Base-by-base conservation (phyloP, 1,140 invertebrate species). In the Anastrepha ludens region DNA sequence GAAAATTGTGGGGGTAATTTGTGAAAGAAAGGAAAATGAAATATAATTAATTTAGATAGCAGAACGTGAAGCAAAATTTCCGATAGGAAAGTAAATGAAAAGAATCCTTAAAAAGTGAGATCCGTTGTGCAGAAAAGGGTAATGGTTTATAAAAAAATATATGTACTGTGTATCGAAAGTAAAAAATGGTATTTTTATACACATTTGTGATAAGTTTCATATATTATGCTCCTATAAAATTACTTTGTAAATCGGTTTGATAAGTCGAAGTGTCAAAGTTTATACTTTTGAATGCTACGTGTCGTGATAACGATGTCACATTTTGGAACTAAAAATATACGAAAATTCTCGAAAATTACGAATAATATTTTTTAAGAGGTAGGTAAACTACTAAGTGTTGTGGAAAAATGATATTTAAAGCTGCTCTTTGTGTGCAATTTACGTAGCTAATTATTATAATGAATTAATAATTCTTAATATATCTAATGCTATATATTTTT, bases 291-390 rank as follows among this genome's bases (percentile, higher is more conserved):
- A 13, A 67, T 8, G 64, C 47, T 55, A 1, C 20, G 20, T 29
- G 50, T 55, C 17, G 74, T 81, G 47, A 29, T 81, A 81, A 81
- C 17, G 47, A 81, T 81, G 74, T 55, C 47, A 81, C 74, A n/a
- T 81, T 81, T 20, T 41, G 15, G 47, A 55, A 2, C n/a, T 17
- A 62, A 15, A 62, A 62, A 17, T 55, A 15, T 7, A 81, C 15
- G 7, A 81, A 55, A 29, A 55, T 20, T 55, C 47, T 29, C 9
- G 47, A 50, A 29, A 47, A 55, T 55, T 29, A 81, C n/a, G n/a
- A 29, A 81, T 3, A 55, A 41, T 11, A 55, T 20, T 17, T 50
- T 81, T 47, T 81, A 81, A 55, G 20, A 41, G n/a, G 29, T 50
- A 81, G 67, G 67, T 74, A 41, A 74, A 41, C 41, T 17, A 62